Evolutionary conservation across 2,888 invertebrate species (phyloP), one percentile per base, ranked within the genome.

Genomic region (Glyphotaelius pellucidus): DNA sequence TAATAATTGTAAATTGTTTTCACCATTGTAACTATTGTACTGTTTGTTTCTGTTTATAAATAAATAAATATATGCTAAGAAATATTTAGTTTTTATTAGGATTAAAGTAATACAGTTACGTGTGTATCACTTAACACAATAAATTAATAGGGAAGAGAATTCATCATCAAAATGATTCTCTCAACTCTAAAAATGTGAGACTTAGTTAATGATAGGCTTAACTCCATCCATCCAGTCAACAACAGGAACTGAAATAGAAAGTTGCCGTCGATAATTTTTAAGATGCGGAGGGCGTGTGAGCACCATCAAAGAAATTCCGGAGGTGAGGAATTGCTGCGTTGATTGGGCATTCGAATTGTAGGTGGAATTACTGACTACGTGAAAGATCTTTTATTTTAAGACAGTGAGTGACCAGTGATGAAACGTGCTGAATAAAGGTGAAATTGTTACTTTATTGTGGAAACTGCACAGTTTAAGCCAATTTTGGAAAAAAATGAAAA

Each of bases 281-380:
- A 67, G n/a, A 67, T 67, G 67, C 67, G n/a, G 67, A 67, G 67
- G 67, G 67, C 67, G 67, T 67, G 67, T 67, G 67, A 67, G 67
- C 67, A 67, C 25, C 67, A 67, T 67, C 25, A 67, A 25, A 67
- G 67, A 67, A 67, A 32, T 32, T 83, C 83, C 31, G 1, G 83
- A 83, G 83, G 32, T 31, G 31, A 31, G 83, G 83, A 83, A 83
- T 83, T 0, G 31, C 83, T 32, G 35, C 35, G 35, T 32, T 32
- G 31, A 35, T 83, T 83, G 35, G 83, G 83, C 19, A 83, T 83
- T 83, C 35, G 25, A 25, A 15, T 83, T 38, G 35, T 38, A 35
- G 83, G 35, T 83, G 19, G 83, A 35, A 35, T 35, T 83, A 35
- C 25, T 19, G 35, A 83, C 35, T 38, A 83, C 83, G 83, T 35